Percentiles rank a stretch among this genome's conserved stretches.
phyloP scores from a whole-genome alignment of 2,113 vertebrate species.

The Cavia aperea region DNA sequence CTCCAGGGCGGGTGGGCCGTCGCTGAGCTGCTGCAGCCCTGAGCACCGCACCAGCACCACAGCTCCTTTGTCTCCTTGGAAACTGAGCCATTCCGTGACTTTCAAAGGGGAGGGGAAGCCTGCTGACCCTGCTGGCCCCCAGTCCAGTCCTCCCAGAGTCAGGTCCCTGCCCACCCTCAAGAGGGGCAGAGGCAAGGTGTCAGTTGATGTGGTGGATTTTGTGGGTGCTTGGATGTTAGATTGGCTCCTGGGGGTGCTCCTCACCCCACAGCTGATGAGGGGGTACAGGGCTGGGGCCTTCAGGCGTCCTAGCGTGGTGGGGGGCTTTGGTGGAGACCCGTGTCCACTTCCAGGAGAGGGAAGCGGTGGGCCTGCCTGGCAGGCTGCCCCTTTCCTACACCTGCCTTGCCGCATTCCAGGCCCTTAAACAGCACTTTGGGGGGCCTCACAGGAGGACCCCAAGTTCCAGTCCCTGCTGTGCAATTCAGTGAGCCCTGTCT shows the following conservation, averaged over 20 bases:
- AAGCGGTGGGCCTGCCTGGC: accelerated
- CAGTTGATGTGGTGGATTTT: not conserved
- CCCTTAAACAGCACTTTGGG: not conserved
- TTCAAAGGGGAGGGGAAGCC: slow-evolving; percentile 38
- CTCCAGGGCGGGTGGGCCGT: not conserved
- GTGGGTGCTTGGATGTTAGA: not conserved
- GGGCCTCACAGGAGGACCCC: not conserved
- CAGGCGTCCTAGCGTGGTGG: not conserved
- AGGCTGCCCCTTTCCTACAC: no score
- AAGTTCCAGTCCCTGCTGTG: not conserved
- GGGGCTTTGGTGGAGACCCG: not conserved
- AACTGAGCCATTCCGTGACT: slow-evolving; percentile 70
- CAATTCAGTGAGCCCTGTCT: not conserved
- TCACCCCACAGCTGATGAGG: accelerated
- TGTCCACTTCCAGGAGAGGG: not conserved
- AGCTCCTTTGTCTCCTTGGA: slow-evolving; percentile 73
- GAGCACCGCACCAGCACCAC: slow-evolving; percentile 18
- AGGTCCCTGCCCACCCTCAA: not conserved
- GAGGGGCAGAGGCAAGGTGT: not conserved
- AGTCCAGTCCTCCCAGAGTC: not conserved
- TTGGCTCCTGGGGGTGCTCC: not conserved
- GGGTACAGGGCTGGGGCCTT: not conserved
- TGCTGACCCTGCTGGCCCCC: not conserved
- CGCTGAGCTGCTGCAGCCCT: slow-evolving; percentile 54
- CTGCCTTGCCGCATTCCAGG: accelerated